These are phyloP conservation scores for Triplophysa rosa DNA, from an alignment of 2,113 vertebrate species.

Conservation along the genomic window DNA sequence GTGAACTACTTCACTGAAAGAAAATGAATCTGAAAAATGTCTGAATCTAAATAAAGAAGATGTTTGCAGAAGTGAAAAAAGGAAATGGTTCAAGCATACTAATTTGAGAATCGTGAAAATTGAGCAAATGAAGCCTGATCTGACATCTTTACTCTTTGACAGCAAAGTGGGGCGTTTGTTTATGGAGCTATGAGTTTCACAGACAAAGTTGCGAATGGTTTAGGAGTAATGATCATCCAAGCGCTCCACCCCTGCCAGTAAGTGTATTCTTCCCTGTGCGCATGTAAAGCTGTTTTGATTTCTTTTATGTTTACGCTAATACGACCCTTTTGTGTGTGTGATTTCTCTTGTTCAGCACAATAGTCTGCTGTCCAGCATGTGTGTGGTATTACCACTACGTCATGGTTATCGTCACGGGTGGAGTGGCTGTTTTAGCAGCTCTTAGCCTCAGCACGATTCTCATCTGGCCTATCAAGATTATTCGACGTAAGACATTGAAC, in stretches of 20 bases:
- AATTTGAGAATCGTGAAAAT: background rate
- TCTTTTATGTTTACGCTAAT: background rate
- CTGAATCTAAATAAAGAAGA: background rate
- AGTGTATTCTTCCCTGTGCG: conserved; percentile 61
- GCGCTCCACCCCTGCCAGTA: conserved; percentile 87
- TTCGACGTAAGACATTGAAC: conserved; percentile 75
- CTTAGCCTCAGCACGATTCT: conserved; percentile 80
- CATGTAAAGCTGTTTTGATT: background rate
- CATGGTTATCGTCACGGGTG: conserved; percentile 86
- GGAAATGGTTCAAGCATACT: background rate
- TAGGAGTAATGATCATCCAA: conserved; percentile 89
- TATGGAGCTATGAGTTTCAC: conserved; percentile 96
- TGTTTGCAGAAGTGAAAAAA: conserved; percentile 17
- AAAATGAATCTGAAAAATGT: background rate
- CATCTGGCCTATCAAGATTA: conserved; percentile 86
- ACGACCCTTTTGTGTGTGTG: background rate
- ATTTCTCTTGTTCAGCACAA: conserved; percentile 67
- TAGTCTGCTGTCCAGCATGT: conserved; percentile 81
- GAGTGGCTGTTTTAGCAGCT: conserved; percentile 70
- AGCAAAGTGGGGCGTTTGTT: conserved; percentile 92
- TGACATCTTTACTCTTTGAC: conserved; percentile 23
- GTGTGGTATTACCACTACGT: conserved; percentile 83
- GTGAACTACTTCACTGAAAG: background rate
- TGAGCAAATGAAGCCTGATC: background rate
- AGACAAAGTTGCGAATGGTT: conserved; percentile 90